Percentiles rank a stretch among this genome's conserved stretches.
phyloP scores from a whole-genome alignment of 2,113 vertebrate species.

The Laticauda laticaudata region DNA sequence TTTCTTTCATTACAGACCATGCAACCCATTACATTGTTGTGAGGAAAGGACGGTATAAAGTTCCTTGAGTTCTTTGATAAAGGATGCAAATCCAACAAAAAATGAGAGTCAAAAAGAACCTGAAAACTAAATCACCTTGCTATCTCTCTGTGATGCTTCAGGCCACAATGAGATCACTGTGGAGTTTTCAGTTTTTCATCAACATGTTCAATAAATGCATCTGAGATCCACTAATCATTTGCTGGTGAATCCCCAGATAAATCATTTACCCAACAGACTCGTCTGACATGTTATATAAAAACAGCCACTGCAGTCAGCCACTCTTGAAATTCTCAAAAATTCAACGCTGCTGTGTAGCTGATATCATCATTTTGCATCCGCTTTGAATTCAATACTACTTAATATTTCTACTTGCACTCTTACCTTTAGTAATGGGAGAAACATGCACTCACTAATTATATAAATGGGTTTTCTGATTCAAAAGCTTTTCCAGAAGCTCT shows the following conservation, averaged over 20 bases:
- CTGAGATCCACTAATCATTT: neutral
- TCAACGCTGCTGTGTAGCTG: neutral
- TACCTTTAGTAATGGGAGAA: neutral
- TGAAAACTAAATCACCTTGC: neutral
- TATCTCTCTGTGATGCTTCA: neutral
- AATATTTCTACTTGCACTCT: neutral
- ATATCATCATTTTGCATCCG: neutral
- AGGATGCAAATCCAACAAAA: neutral
- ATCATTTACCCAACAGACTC: neutral
- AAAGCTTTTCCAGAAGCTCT: slow-evolving; percentile 7
- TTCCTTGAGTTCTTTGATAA: neutral
- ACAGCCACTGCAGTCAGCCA: neutral
- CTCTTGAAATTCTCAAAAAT: neutral
- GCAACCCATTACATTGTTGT: neutral
- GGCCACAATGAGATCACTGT: neutral
- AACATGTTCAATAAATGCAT: neutral
- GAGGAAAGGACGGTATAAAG: neutral
- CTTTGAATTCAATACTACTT: neutral
- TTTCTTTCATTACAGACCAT: neutral
- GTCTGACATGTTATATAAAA: neutral
- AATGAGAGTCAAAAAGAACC: neutral
- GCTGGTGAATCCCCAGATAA: neutral
- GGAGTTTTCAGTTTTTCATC: neutral
- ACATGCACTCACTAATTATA: neutral
- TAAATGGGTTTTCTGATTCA: neutral